Base-by-base conservation (phyloP, 2,888 invertebrate genomes). In the Caenorhabditis zanzibari region DNA sequence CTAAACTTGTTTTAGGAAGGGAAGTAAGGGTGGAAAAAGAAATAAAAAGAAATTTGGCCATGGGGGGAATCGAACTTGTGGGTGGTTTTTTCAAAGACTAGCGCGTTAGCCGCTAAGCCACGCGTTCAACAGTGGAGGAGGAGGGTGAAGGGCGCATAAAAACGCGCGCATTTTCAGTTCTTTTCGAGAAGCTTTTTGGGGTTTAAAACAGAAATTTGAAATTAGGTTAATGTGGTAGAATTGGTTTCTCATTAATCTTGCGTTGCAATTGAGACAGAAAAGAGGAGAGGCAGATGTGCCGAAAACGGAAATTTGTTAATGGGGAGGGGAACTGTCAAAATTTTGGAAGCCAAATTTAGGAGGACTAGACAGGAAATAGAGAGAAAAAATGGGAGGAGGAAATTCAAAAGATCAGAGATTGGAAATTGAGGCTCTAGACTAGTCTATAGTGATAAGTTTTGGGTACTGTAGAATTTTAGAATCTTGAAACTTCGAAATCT, bases 301-400 rank as follows among this genome's bases (percentile, higher is more conserved):
- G 54, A 68, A 68, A 68, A 68, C 68, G 54, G 68, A 68, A 52
- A 54, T 68, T 68, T 68, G 38, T 24, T 38, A 66, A 35, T 12
- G 22, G 28, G 38, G 52, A 28, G 44, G 26, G 44, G 14, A 68
- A 52, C 68, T 68, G 54, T 68, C 54, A 54, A 54, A 66, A 54
- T 24, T 44, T 32, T 1, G 66, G 22, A 35, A 16, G 1, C 38
- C 38, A 61, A 61, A 61, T 22, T 38, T 22, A 38, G 61, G 22
- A 61, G 14, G 19, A 4, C 24, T 26, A 49, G 64, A 64, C 66
- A 49, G 64, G 47, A 64, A 28, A 26, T 61, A 9, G 12, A 52
- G 58, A n/a, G 26, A 56, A 56, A 58, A 58, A 58, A 32, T 32
- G 32, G 28, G 56, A 10, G 12, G 14, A 16, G 38, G 32, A 58